A percentile compares a stretch with the other conserved stretches of the same genome.
These are phyloP conservation scores for Mesocentrotus franciscanus DNA, from an alignment of 53 echinoderm and acorn worm species.

Conservation along the genomic window DNA sequence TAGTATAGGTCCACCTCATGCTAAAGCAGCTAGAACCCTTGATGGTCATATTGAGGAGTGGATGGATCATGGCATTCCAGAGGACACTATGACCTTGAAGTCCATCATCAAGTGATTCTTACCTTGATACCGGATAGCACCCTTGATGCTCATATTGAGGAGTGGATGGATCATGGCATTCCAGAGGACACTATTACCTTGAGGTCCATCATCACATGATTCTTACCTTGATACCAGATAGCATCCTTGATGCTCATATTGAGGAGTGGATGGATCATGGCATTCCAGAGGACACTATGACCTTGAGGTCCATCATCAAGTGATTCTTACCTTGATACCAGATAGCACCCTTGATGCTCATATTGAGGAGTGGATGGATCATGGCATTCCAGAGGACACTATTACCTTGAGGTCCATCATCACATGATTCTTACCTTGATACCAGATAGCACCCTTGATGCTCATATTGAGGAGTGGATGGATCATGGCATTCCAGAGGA, in stretches of 20 bases:
- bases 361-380: conserved; percentile 88
- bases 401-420: conserved; percentile 45
- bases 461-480: conserved; percentile 90
- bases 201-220: neutral
- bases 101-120: conserved; percentile 41
- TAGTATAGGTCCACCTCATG: too few relatives aligned
- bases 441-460: conserved; percentile 93
- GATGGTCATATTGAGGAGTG: conserved; percentile 73
- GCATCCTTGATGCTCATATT: conserved; percentile 87
- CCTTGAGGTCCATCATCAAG: too few relatives aligned
- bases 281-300: conserved; percentile 68
- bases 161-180: too few relatives aligned
- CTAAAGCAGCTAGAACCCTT: conserved; percentile 74
- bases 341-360: conserved; percentile 84
- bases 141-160: conserved; percentile 79
- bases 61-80: conserved; percentile 53
- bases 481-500: conserved; percentile 92
- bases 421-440: conserved; percentile 77
- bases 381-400: conserved; percentile 85
- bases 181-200: conserved; percentile 78
- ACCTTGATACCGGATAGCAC: conserved; percentile 92
- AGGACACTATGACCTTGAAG: conserved; percentile 49
- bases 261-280: too few relatives aligned
- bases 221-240: conserved; percentile 87
- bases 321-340: conserved; percentile 85